phyloP scores from a whole-genome alignment of 1,140 invertebrate genomes.

The Oryzaephilus surinamensis region DNA sequence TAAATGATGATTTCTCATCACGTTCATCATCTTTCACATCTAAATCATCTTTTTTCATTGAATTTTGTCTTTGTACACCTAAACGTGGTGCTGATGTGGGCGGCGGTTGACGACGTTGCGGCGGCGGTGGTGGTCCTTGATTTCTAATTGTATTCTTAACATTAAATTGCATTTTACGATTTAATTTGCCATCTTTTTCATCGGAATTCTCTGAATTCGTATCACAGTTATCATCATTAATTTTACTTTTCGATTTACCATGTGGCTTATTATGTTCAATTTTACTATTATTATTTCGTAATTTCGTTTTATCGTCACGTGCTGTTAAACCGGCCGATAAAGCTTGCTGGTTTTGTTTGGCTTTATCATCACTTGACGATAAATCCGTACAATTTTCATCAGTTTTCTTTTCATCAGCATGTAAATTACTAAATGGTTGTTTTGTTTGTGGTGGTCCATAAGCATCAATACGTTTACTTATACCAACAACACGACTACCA shows the following conservation, averaged over 20 bases:
- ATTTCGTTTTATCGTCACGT: slow-evolving; percentile 32
- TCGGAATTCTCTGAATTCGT: slow-evolving; percentile 14
- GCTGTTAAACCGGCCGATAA: slow-evolving; percentile 52
- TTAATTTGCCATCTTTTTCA: slow-evolving; percentile 9
- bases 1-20: slow-evolving; percentile 25
- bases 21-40: slow-evolving; percentile 18
- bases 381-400: no score
- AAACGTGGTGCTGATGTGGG: no score
- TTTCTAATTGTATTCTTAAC: background rate
- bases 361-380: slow-evolving; percentile 45
- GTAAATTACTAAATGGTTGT: slow-evolving; percentile 54
- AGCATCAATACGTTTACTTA: slow-evolving; percentile 51
- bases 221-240: slow-evolving; percentile 13
- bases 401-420: slow-evolving; percentile 31
- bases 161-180: background rate
- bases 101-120: slow-evolving; percentile 1
- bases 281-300: no score
- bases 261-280: slow-evolving; percentile 9
- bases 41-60: slow-evolving; percentile 21
- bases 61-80: slow-evolving; percentile 14
- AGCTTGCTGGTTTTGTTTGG: slow-evolving; percentile 55
- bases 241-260: slow-evolving; percentile 15
- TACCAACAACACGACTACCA: slow-evolving; percentile 38
- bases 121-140: slow-evolving; percentile 1
- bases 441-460: slow-evolving; percentile 67